Evolutionary conservation across 2,113 vertebrate genomes (phyloP), one percentile per base, ranked within the genome.

Genomic region (Poeciliopsis occidentalis): DNA sequence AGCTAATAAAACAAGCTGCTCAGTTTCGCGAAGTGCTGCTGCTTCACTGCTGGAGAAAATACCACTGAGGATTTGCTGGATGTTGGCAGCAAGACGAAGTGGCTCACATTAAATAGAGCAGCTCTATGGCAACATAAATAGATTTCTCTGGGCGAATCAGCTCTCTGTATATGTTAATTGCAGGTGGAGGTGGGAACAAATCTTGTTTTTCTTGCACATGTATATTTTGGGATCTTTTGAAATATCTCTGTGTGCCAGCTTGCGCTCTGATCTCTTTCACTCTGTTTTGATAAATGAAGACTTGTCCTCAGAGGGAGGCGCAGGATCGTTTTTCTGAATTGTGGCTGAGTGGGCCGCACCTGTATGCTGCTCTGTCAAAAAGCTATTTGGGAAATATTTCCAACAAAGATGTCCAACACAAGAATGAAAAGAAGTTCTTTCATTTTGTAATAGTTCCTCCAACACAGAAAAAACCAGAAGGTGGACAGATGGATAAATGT

Each of bases 1-100:
- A 71, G 78, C 54, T 81, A 91, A 89, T 91, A 85, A 87, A 83
- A 89, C 80, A 78, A 60, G 31, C 64, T 69, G 71, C 60, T 2
- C 64, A 17, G 75, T 69, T 87, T 76, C 67, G 62, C 76, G 60
- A 44, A 73, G 78, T 85, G 78, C 83, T 83, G 86, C 44, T 71
- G 79, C 74, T 85, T 85, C 67, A 73, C 67, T 86, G 78, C 78
- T 74, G 44, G 47, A 72, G 64, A 74, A 76, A 77, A 68, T 64
- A 44, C 63, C 79, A 77, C 76, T 60, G 73, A 76, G 90, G 81
- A 82, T 86, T 85, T 61, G 5, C 60, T 67, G 73, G 60, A 68
- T 64, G 64, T 47, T 85, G 61, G 61, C 47, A 74, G 75, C 27
- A 12, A 34, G 22, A 77, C 27, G 24, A 73, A 87, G 73, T 15